A percentile compares a stretch with the other conserved stretches of the same genome.
phyloP scores from a whole-genome alignment of 64 coral and sea anemone species.

The Orbicella faveolata region DNA sequence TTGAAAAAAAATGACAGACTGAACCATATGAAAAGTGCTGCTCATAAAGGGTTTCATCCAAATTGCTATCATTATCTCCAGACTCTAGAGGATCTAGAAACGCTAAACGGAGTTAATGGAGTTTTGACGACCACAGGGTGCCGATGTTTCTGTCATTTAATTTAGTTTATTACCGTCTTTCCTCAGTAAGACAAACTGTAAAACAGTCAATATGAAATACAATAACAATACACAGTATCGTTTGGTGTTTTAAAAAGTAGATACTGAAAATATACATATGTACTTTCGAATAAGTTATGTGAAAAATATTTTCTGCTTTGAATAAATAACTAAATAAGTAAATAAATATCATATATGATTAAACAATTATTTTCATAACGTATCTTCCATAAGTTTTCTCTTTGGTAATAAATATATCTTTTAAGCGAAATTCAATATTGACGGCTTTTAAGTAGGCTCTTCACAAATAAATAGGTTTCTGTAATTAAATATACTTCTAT shows the following conservation, averaged over 20 bases:
- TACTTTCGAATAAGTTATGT: constrained; percentile 14
- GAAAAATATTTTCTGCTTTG: not conserved
- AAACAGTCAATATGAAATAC: constrained; percentile 31
- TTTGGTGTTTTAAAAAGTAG: not conserved
- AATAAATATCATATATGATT: not conserved
- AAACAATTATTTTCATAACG: constrained; percentile 2
- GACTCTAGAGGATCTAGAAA: too few relatives aligned
- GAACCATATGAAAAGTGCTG: too few relatives aligned
- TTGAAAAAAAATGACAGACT: too few relatives aligned
- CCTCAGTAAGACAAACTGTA: not conserved
- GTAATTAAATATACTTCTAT: constrained; percentile 6
- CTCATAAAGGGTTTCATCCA: too few relatives aligned
- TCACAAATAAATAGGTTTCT: not conserved
- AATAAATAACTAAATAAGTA: constrained; percentile 14
- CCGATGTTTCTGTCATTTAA: constrained; percentile 14
- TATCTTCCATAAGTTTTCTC: not conserved
- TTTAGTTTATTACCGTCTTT: not conserved
- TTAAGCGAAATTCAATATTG: not conserved
- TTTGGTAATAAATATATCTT: constrained; percentile 15
- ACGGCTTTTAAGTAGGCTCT: not conserved
- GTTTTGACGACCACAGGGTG: not conserved
- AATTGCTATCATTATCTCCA: too few relatives aligned
- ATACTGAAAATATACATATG: not conserved
- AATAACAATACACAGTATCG: constrained; percentile 16
- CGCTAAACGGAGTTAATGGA: too few relatives aligned